These are phyloP conservation scores for Thecocarcelia acutangulata DNA, from an alignment of 2,888 invertebrate genomes.

Conservation along the genomic window DNA sequence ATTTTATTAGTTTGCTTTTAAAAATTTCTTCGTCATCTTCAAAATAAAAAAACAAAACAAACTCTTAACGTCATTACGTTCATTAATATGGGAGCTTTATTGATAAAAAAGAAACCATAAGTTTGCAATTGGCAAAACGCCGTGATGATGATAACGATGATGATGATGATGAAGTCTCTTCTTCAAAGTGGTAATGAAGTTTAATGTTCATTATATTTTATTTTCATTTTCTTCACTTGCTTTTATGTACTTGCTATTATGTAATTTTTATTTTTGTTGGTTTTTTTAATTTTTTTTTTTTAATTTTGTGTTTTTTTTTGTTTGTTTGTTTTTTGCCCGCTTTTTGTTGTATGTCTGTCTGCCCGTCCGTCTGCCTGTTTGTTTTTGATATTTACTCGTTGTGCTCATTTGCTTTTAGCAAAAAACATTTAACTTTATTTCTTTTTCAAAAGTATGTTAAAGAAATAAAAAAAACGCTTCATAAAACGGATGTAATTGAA, in stretches of 20 bases:
- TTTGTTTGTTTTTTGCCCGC: constrained; percentile 1
- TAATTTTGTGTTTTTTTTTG: constrained; percentile 14
- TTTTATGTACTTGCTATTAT: constrained; percentile 46
- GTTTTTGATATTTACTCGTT: constrained; percentile 37
- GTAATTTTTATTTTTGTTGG: constrained; percentile 51
- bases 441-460: neutral
- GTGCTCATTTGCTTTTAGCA: constrained; percentile 13
- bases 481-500: constrained; percentile 48
- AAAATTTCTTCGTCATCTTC: constrained; percentile 38
- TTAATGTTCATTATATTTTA: constrained; percentile 26
- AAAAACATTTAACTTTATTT: constrained; percentile 12
- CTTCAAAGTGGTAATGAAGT: constrained; percentile 12
- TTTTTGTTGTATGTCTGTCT: neutral
- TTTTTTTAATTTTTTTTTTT: constrained; percentile 19
- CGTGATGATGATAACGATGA: neutral
- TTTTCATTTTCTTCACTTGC: constrained; percentile 5
- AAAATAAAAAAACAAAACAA: constrained; percentile 18
- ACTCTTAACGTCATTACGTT: constrained; percentile 23
- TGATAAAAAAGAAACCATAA: constrained; percentile 13
- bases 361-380: neutral
- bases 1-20: constrained; percentile 10
- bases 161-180: constrained; percentile 19
- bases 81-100: constrained; percentile 14
- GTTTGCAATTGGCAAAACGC: constrained; percentile 14
- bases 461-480: constrained; percentile 13